Conservation (phyloP, 2,888 invertebrate species). For the Oscheius myriophilus region DNA sequence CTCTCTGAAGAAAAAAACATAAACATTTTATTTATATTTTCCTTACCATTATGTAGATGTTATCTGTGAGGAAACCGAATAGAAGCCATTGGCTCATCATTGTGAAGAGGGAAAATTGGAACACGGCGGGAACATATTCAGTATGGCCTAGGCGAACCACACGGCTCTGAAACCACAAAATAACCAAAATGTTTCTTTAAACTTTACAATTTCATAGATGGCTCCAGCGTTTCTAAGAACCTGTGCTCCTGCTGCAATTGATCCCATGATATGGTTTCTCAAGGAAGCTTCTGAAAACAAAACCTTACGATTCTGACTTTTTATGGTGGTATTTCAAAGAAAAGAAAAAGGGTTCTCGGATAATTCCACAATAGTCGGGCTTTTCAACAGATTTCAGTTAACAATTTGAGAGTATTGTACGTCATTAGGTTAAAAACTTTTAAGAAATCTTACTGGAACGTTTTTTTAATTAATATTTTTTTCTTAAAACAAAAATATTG, state of each 20-base stretch:
- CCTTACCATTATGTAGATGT: constrained; percentile 62
- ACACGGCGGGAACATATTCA: constrained; percentile 64
- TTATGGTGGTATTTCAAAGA: too few relatives aligned
- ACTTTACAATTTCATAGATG: constrained; percentile 58
- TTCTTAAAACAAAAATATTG: too few relatives aligned
- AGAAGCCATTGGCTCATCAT: constrained; percentile 63
- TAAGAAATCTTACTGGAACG: too few relatives aligned
- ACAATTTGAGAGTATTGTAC: too few relatives aligned
- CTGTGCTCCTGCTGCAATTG: constrained; percentile 64
- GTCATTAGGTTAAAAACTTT: too few relatives aligned
- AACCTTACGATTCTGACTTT: too few relatives aligned
- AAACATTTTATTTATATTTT: background rate
- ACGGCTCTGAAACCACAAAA: constrained; percentile 52
- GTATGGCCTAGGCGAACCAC: constrained; percentile 58
- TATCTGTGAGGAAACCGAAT: constrained; percentile 61
- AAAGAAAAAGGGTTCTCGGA: too few relatives aligned
- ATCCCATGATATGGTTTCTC: constrained; percentile 58
- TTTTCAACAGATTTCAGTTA: too few relatives aligned
- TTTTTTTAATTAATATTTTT: too few relatives aligned
- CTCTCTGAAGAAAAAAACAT: constrained; percentile 46
- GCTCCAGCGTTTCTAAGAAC: constrained; percentile 60
- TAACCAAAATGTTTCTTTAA: too few relatives aligned
- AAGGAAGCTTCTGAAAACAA: constrained; percentile 1
- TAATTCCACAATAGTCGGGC: too few relatives aligned
- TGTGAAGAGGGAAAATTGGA: constrained; percentile 63